A percentile compares a stretch with the other conserved stretches of the same genome.
Conservation (phyloP, 2,888 invertebrate genomes). For the Eupithecia vulgata region DNA sequence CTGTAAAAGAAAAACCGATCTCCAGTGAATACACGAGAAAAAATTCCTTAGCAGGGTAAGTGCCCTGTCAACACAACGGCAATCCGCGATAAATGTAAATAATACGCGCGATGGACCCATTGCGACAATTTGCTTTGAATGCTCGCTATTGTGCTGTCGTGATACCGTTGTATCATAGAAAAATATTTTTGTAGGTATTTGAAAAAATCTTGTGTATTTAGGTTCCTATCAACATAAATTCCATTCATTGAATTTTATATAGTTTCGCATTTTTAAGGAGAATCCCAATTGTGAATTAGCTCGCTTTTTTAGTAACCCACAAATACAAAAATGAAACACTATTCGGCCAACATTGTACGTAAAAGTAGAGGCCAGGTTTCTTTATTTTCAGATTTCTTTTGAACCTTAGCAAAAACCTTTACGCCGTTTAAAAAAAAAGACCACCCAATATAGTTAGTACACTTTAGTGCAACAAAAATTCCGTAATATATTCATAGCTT, state of each 20-base stretch:
- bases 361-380: not conserved
- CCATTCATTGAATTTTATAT: conserved; percentile 7
- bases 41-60: conserved; percentile 55
- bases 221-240: not conserved
- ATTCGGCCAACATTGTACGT: not conserved
- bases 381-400: not conserved
- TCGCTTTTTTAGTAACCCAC: not conserved
- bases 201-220: conserved; percentile 7
- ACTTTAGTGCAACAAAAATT: not conserved
- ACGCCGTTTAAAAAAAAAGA: not conserved
- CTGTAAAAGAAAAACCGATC: conserved; percentile 42
- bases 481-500: not conserved
- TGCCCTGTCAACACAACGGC: conserved; percentile 55
- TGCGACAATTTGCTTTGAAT: conserved; percentile 69
- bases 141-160: conserved; percentile 50
- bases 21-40: conserved; percentile 45
- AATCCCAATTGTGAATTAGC: not conserved
- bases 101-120: conserved; percentile 60
- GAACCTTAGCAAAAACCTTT: not conserved
- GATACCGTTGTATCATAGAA: conserved; percentile 34
- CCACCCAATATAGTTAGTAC: not conserved
- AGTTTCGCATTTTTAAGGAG: not conserved
- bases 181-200: conserved; percentile 21
- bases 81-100: conserved; percentile 69
- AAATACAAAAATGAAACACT: not conserved